These are phyloP conservation scores for Litocranius walleri DNA, from an alignment of 2,113 vertebrate species.

Conservation along the genomic window DNA sequence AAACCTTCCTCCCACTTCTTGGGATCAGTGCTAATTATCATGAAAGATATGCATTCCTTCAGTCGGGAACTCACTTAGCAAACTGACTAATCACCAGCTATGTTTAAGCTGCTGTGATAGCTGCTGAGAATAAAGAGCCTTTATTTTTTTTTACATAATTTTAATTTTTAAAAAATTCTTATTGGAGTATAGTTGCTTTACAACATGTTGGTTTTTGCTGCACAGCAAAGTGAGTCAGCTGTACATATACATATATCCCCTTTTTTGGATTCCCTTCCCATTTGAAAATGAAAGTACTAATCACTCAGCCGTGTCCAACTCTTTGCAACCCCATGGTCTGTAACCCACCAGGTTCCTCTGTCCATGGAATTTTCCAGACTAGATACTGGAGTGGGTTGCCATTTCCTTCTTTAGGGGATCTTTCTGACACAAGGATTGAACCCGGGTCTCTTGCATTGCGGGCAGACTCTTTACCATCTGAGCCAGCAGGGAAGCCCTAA, in stretches of 20 bases:
- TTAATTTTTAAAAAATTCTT: not conserved
- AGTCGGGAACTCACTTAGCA: not conserved
- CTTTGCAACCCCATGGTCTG: not conserved
- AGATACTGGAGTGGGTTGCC: not conserved
- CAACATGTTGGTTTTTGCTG: not conserved
- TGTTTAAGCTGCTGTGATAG: not conserved
- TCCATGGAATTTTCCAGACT: not conserved
- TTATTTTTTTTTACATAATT: not conserved
- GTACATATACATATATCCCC: not conserved
- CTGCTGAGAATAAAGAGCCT: not conserved
- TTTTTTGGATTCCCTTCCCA: not conserved
- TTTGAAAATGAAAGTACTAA: not conserved
- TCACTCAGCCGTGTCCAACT: not conserved
- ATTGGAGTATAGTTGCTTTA: not conserved
- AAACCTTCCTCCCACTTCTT: not conserved
- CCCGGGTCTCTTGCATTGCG: not conserved
- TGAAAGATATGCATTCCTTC: not conserved
- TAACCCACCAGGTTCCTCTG: not conserved
- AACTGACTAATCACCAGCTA: not conserved
- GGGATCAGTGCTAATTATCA: not conserved
- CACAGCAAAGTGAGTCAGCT: not conserved
- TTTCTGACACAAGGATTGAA: not conserved
- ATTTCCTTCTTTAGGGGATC: not conserved
- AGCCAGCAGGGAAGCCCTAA: not conserved
- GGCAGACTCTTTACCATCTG: not conserved